Evolutionary conservation across 2,113 vertebrate species (phyloP).

Genomic region (Prolemur simus): DNA sequence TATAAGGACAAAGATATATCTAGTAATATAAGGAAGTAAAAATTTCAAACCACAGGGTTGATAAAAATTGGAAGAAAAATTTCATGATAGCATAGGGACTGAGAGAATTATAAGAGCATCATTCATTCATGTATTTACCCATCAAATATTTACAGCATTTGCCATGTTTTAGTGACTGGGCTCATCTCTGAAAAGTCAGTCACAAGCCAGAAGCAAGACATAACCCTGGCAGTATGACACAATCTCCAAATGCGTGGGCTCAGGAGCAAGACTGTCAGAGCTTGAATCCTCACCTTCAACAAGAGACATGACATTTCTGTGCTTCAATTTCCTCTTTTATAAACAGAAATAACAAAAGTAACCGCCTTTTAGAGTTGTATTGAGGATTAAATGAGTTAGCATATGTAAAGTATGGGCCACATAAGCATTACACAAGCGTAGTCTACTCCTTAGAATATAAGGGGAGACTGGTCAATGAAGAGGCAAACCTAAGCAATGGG

Average conservation of each 20-base stretch:
- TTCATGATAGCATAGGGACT: not conserved
- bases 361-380: not conserved
- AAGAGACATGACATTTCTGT: not conserved
- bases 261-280: not conserved
- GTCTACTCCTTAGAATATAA: not conserved
- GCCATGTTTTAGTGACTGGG: not conserved
- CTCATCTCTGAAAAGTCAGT: not conserved
- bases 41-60: not conserved
- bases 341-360: not conserved
- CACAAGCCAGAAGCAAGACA: not conserved
- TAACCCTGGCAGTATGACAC: not conserved
- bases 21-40: constrained; percentile 23
- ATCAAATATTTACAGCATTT: not conserved
- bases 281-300: not conserved
- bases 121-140: not conserved
- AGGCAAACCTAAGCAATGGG: not conserved
- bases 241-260: not conserved
- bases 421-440: not conserved
- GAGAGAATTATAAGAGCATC: not conserved
- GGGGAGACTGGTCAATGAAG: not conserved
- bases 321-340: not conserved
- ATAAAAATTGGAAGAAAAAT: not conserved
- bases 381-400: not conserved
- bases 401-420: not conserved
- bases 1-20: not conserved